phyloP scores from a whole-genome alignment of 2,888 invertebrate species.

The Tachina lurida region DNA sequence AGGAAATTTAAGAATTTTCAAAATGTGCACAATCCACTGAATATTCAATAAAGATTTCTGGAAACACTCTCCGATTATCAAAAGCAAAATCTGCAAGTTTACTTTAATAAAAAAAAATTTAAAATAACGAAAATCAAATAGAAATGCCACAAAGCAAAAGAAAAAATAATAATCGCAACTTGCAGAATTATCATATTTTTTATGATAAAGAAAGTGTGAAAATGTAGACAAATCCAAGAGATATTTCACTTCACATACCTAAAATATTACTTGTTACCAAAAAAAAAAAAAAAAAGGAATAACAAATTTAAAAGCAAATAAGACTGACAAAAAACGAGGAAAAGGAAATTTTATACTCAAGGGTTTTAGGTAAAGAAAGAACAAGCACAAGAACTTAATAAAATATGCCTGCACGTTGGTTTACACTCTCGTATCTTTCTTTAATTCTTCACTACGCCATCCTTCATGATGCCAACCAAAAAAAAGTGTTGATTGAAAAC shows the following conservation, averaged over 20 bases:
- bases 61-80: conserved; percentile 42
- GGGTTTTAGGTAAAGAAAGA: conserved; percentile 55
- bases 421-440: conserved; percentile 33
- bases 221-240: conserved; percentile 52
- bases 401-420: conserved; percentile 59
- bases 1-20: not conserved
- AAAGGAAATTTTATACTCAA: conserved; percentile 61
- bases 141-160: conserved; percentile 7
- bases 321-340: conserved; percentile 11
- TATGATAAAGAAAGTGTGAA: conserved; percentile 56
- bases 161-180: not conserved
- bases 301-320: conserved; percentile 46
- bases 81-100: conserved; percentile 33
- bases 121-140: conserved; percentile 65
- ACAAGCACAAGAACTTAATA: not conserved
- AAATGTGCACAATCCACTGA: not conserved
- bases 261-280: too few relatives aligned
- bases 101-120: conserved; percentile 10
- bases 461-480: conserved; percentile 57
- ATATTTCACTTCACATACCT: conserved; percentile 3
- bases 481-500: conserved; percentile 55
- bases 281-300: conserved; percentile 7
- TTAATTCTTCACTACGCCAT: conserved; percentile 2
- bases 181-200: conserved; percentile 21
- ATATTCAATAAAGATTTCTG: not conserved